Percentiles rank a stretch among this genome's conserved stretches.
Conservation (phyloP, 1,140 invertebrate genomes). For the Saxidomus purpurata region DNA sequence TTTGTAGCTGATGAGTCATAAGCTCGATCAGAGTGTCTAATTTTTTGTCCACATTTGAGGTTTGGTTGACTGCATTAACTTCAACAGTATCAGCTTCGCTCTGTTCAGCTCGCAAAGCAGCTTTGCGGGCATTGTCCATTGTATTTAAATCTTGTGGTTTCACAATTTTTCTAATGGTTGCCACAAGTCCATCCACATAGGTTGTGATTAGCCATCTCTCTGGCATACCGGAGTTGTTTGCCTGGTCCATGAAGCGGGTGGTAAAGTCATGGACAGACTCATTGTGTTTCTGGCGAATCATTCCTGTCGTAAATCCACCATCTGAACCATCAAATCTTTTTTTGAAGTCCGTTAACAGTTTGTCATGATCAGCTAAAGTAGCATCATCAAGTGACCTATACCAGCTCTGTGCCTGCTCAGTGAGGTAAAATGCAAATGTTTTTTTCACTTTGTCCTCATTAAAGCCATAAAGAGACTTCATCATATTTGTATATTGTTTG, state of each 20-base stretch:
- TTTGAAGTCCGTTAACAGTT: background rate
- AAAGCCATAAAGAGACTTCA: background rate
- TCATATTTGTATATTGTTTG: background rate
- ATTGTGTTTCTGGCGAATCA: background rate
- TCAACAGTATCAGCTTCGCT: background rate
- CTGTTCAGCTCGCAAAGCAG: slow-evolving; percentile 30
- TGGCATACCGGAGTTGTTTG: background rate
- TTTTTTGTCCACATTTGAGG: background rate
- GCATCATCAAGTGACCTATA: background rate
- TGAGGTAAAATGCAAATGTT: background rate
- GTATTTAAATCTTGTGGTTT: slow-evolving; percentile 9
- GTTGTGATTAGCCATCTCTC: background rate
- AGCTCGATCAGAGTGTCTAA: background rate
- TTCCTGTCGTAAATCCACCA: background rate
- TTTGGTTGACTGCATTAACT: background rate
- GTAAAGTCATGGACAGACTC: slow-evolving; percentile 13
- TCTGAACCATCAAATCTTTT: slow-evolving; percentile 26
- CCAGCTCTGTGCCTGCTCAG: background rate
- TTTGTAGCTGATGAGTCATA: background rate
- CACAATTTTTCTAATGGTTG: background rate
- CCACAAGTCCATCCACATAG: background rate
- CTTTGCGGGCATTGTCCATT: background rate
- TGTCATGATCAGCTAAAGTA: background rate
- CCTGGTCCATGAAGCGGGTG: background rate
- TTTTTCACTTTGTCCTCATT: background rate